A percentile compares a stretch with the other conserved stretches of the same genome.
Conservation (phyloP, 2,797 vertebrate genomes). For the Sardinella longiceps region DNA sequence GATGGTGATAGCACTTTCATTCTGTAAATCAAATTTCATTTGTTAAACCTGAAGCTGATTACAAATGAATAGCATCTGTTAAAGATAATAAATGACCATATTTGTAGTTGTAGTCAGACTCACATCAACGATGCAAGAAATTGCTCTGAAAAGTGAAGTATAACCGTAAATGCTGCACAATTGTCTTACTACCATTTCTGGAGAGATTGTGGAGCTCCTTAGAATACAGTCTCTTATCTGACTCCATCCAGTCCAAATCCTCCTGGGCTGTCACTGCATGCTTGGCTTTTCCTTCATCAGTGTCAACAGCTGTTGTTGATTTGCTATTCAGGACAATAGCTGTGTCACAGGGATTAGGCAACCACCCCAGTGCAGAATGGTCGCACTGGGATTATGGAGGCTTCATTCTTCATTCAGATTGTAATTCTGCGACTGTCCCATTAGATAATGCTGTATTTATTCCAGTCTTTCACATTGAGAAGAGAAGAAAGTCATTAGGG, state of each 20-base stretch:
- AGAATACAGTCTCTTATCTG: neutral
- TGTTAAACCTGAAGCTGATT: neutral
- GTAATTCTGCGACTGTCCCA: neutral
- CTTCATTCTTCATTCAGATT: neutral
- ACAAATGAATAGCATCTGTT: neutral
- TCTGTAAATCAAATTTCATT: neutral
- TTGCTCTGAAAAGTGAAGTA: neutral
- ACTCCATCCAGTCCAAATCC: neutral
- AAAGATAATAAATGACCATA: neutral
- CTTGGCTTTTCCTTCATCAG: neutral
- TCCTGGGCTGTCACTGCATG: neutral
- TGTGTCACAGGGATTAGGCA: neutral
- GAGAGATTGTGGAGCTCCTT: neutral
- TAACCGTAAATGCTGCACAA: too few relatives aligned
- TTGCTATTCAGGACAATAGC: neutral
- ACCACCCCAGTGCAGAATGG: neutral
- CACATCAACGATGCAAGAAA: neutral
- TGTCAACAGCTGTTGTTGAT: slow-evolving; percentile 20
- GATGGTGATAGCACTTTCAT: neutral
- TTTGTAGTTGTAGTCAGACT: neutral
- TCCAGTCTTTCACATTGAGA: too few relatives aligned
- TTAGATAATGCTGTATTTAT: too few relatives aligned
- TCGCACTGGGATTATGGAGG: neutral
- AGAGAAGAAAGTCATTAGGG: neutral
- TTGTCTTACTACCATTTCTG: neutral